Percentiles rank a stretch among this genome's conserved stretches.
Evolutionary conservation across 2,113 vertebrate species (phyloP).

Genomic region (Sphyrna mokarran): DNA sequence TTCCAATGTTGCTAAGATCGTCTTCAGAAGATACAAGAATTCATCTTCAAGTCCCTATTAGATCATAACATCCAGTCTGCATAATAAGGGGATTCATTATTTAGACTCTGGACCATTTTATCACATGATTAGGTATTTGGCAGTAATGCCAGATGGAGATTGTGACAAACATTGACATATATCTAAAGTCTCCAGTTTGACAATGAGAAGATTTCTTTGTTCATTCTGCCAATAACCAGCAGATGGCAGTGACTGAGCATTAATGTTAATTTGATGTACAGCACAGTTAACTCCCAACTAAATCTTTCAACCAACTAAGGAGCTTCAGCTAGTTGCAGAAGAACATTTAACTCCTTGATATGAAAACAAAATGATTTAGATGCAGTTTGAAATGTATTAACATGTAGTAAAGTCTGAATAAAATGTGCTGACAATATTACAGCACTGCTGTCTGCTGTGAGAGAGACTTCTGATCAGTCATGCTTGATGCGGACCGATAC

Average conservation of each 20-base stretch:
- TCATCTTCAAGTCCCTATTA: not conserved
- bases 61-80: not conserved
- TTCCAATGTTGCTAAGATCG: not conserved
- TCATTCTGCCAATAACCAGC: not conserved
- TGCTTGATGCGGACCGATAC: no score
- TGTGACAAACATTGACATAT: not conserved
- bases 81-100: not conserved
- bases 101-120: not conserved
- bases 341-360: not conserved
- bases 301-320: not conserved
- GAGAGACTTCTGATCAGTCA: no score
- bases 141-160: not conserved
- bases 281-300: not conserved
- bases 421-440: not conserved
- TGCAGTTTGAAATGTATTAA: not conserved
- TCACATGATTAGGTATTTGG: not conserved
- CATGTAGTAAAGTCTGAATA: not conserved
- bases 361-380: not conserved
- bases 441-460: not conserved
- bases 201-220: not conserved
- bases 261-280: not conserved
- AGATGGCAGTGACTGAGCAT: constrained; percentile 13
- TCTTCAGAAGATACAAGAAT: not conserved
- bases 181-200: not conserved
- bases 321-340: not conserved